Base-by-base conservation (phyloP, 2,113 vertebrate species). In the Pseudorhombus dupliciocellatus region DNA sequence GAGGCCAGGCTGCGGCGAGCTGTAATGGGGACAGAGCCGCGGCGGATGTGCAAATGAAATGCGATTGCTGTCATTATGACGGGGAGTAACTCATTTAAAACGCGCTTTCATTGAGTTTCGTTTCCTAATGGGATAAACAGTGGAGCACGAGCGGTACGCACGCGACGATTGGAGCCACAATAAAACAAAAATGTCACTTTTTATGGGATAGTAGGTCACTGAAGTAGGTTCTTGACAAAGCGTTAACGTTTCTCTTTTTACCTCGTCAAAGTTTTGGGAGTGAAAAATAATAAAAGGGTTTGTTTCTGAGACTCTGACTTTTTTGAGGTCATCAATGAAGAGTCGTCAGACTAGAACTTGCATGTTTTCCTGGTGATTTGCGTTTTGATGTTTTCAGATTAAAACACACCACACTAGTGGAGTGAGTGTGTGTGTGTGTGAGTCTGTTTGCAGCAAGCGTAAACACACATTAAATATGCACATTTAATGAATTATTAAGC, bases 41-140 rank as follows among this genome's bases (percentile, higher is more conserved):
- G 46, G 58, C 57, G 51, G 54, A 77, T 58, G 52, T 70, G 72
- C 20, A 79, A 68, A 77, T 73, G 72, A 54, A 61, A 48, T 24
- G 56, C 48, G 50, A 58, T 2, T 24, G 26, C 48, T 59, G 65
- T 55, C 66, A 65, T n/a, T 57, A 25, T 22, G 30, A 66, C 44
- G 9, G 40, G 16, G 54, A 60, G 54, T 26, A 60, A 61, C 15
- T 18, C 56, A 44, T 50, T 66, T 15, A 42, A 15, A 66, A 52
- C 16, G 14, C 21, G 25, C 28, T 37, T 72, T 65, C 21, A 71
- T 67, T 26, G 12, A 46, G 28, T 56, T 34, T 44, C 25, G 26
- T 53, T 67, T 79, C 16, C 40, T 44, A 25, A 59, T 42, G 34
- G 54, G 22, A 24, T 62, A 18, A 20, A n/a, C 56, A 37, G 30